A percentile compares a stretch with the other conserved stretches of the same genome.
Conservation (phyloP, 2,113 vertebrate species). For the Dromaius novaehollandiae region DNA sequence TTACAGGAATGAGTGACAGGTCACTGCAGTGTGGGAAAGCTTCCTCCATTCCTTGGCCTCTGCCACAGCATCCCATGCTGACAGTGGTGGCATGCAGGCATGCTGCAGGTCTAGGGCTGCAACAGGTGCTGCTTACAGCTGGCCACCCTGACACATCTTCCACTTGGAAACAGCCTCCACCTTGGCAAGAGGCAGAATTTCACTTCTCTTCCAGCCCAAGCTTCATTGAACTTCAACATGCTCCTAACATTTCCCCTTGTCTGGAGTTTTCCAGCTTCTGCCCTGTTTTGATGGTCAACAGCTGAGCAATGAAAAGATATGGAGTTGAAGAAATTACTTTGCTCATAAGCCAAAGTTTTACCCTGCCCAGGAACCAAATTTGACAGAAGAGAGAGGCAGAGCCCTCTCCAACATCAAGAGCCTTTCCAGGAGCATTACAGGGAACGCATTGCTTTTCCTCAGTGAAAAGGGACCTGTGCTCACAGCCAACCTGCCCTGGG, state of each 20-base stretch:
- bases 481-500: too few species aligned
- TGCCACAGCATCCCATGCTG: not conserved
- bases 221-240: not conserved
- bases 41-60: not conserved
- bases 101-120: not conserved
- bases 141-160: too few species aligned
- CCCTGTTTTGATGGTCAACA: not conserved
- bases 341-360: not conserved
- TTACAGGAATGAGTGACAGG: not conserved
- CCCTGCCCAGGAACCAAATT: not conserved
- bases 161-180: not conserved
- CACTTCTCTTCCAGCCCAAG: not conserved
- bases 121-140: not conserved
- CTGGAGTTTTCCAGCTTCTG: not conserved
- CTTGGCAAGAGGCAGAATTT: not conserved
- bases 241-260: not conserved
- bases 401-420: fast-evolving
- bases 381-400: not conserved
- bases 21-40: not conserved
- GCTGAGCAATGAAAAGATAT: not conserved
- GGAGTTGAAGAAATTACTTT: not conserved
- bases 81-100: not conserved
- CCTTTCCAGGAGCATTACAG: not conserved
- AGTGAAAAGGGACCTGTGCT: fast-evolving
- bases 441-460: not conserved